These are phyloP conservation scores for Anguilla obscura DNA, from an alignment of 2,797 vertebrate genomes.

Conservation along the genomic window DNA sequence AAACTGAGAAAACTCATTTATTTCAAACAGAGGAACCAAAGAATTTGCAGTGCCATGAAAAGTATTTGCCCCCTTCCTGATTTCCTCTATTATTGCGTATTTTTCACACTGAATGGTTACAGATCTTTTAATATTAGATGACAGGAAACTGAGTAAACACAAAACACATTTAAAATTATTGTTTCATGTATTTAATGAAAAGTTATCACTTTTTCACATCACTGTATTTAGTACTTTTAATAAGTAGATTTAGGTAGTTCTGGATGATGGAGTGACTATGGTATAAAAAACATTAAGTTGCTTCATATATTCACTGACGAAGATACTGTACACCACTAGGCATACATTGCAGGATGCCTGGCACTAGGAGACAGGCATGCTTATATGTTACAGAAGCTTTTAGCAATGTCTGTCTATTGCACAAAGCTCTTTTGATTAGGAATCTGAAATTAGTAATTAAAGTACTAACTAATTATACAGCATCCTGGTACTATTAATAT, in stretches of 20 bases:
- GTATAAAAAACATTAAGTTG: slow-evolving; percentile 64
- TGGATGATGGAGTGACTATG: slow-evolving; percentile 62
- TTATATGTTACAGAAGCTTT: slow-evolving; percentile 58
- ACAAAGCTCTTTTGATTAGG: slow-evolving; percentile 60
- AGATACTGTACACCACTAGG: slow-evolving; percentile 49
- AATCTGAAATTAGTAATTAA: slow-evolving; percentile 45
- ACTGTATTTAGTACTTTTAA: slow-evolving; percentile 52
- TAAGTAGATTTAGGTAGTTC: slow-evolving; percentile 55
- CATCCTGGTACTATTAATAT: neutral
- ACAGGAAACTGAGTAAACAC: too few species aligned
- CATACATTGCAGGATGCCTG: slow-evolving; percentile 65
- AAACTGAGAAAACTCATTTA: slow-evolving; percentile 22
- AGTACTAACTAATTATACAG: neutral
- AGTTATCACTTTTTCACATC: too few species aligned
- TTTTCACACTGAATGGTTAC: too few species aligned
- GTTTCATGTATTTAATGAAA: too few species aligned
- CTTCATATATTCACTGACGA: slow-evolving; percentile 65
- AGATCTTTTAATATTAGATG: too few species aligned
- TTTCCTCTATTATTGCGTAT: too few species aligned
- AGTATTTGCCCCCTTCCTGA: too few species aligned
- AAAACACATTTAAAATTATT: too few species aligned
- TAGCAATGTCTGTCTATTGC: slow-evolving; percentile 58
- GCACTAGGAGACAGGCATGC: slow-evolving; percentile 49
- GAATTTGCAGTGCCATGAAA: slow-evolving; percentile 25
- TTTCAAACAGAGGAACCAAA: slow-evolving; percentile 31